A percentile compares a stretch with the other conserved stretches of the same genome.
Conservation (phyloP, 2,888 invertebrate genomes). For the Elmis aenea region DNA sequence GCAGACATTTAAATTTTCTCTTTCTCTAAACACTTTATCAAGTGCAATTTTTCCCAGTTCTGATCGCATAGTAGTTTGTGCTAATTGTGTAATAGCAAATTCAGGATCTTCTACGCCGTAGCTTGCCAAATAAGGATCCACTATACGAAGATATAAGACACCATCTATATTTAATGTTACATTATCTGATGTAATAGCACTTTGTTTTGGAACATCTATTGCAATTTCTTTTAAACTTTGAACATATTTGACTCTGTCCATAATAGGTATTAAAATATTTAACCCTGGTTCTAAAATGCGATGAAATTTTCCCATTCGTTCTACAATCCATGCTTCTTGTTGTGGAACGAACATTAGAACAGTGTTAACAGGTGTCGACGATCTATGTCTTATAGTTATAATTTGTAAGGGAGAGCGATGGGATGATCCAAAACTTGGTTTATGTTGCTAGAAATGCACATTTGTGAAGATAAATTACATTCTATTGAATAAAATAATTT, state of each 20-base stretch:
- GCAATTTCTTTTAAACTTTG: slow-evolving; percentile 99
- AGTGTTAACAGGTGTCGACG: slow-evolving; percentile 82
- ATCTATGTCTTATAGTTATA: slow-evolving; percentile 39
- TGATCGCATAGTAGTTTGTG: slow-evolving; percentile 99
- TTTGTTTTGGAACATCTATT: slow-evolving; percentile 97
- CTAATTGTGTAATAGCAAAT: slow-evolving; percentile 97
- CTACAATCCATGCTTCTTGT: slow-evolving; percentile 98
- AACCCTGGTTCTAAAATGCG: slow-evolving; percentile 91
- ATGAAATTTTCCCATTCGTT: slow-evolving; percentile 96
- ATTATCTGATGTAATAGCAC: slow-evolving; percentile 96
- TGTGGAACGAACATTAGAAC: slow-evolving; percentile 97
- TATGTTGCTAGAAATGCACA: slow-evolving; percentile 16
- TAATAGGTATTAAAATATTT: slow-evolving; percentile 84
- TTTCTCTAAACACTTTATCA: slow-evolving; percentile 94
- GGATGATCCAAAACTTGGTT: slow-evolving; percentile 8
- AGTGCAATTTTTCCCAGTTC: slow-evolving; percentile 96
- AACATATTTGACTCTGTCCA: slow-evolving; percentile 93
- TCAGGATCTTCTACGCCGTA: slow-evolving; percentile 99
- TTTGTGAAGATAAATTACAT: slow-evolving; percentile 1
- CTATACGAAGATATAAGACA: slow-evolving; percentile 88
- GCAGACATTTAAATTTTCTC: slow-evolving; percentile 89
- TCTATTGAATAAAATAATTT: too few relatives aligned
- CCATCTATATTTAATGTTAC: slow-evolving; percentile 96
- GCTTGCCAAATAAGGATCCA: slow-evolving; percentile 89
- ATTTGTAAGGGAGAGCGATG: slow-evolving; percentile 15